Conservation (phyloP, 2,113 vertebrate species). For the Xenus cinereus region DNA sequence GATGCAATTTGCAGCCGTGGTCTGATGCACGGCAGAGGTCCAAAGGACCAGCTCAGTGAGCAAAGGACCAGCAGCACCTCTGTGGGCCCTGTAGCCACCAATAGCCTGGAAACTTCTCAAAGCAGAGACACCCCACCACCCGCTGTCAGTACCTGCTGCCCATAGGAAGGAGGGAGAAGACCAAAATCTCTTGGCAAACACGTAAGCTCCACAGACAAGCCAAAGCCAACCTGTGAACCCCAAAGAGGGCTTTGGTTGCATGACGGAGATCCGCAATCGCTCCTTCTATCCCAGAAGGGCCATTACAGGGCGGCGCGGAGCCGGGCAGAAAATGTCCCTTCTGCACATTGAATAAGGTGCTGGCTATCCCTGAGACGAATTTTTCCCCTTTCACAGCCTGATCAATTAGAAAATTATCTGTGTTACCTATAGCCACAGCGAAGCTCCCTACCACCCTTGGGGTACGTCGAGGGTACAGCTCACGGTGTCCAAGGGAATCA, state of each 20-base stretch:
- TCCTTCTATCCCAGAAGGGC: not conserved
- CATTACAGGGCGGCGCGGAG: rapidly evolving
- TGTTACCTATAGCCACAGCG: rapidly evolving
- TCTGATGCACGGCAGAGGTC: not conserved
- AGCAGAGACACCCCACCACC: not conserved
- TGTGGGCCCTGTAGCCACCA: not conserved
- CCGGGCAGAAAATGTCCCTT: not conserved
- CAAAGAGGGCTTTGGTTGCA: not conserved
- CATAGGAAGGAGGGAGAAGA: not conserved
- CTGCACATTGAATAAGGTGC: rapidly evolving
- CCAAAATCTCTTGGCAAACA: not conserved
- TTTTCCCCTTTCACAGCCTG: not conserved
- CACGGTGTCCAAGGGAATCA: rapidly evolving
- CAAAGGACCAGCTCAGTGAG: not conserved
- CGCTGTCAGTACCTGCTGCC: not conserved
- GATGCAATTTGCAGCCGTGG: not conserved
- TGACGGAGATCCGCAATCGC: not conserved
- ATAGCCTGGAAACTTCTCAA: rapidly evolving
- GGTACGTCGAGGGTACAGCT: rapidly evolving
- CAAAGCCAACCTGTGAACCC: not conserved
- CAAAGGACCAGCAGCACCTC: not conserved
- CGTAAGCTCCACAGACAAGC: not conserved
- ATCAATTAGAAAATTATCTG: not conserved
- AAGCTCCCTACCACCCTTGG: not conserved
- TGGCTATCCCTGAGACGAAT: not conserved